These are phyloP conservation scores for Augochlorella aurata DNA, from an alignment of 2,888 invertebrate genomes.

Conservation along the genomic window DNA sequence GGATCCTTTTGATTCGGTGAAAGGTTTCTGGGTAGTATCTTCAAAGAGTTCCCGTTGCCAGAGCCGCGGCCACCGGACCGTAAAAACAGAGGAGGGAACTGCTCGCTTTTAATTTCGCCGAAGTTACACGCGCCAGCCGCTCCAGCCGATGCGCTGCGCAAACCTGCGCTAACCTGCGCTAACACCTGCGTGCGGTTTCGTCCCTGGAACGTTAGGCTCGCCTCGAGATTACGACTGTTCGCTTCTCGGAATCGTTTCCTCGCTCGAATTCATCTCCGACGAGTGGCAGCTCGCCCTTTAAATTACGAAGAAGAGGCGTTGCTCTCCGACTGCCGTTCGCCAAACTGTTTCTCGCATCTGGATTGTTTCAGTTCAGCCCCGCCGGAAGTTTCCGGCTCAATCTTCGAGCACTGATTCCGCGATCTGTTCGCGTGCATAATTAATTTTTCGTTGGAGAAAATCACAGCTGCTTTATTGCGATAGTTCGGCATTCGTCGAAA, in stretches of 20 bases:
- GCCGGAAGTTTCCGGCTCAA: neutral
- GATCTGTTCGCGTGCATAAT: neutral
- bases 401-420: neutral
- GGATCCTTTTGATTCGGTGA: conserved; percentile 57
- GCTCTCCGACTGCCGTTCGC: neutral
- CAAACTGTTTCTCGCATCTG: neutral
- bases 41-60: conserved; percentile 43
- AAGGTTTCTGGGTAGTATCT: conserved; percentile 40
- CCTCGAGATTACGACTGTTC: conserved; percentile 7
- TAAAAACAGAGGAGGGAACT: conserved; percentile 43
- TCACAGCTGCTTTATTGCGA: neutral
- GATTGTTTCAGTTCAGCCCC: neutral
- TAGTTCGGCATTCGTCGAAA: neutral
- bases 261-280: neutral
- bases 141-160: conserved; percentile 17
- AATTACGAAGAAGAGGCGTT: neutral
- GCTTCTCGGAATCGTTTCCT: conserved; percentile 11
- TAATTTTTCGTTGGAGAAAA: neutral
- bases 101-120: conserved; percentile 58
- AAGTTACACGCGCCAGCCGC: conserved; percentile 14
- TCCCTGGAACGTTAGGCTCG: conserved; percentile 26
- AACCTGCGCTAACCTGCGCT: too few species aligned
- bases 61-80: conserved; percentile 28
- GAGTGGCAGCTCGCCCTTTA: neutral
- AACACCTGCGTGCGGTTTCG: conserved; percentile 14